phyloP scores from a whole-genome alignment of 2,888 invertebrate species.

The Melinopterus prodromus region DNA sequence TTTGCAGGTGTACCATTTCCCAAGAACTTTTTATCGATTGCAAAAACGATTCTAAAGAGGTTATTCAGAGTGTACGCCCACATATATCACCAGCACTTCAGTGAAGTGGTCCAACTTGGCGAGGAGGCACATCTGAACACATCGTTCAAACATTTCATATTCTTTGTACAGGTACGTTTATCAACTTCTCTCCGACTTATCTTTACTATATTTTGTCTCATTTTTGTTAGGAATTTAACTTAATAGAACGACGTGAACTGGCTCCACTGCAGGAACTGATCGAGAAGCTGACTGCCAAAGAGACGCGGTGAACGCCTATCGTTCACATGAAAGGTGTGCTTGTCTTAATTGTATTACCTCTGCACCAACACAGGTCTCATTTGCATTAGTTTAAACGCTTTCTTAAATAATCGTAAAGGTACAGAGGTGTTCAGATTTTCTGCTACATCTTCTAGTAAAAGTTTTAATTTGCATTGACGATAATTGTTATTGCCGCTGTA shows the following conservation, averaged over 20 bases:
- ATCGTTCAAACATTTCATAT: constrained; percentile 99
- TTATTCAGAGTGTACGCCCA: constrained; percentile 99
- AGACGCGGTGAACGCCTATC: constrained; percentile 74
- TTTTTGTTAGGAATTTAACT: constrained; percentile 88
- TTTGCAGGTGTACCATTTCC: constrained; percentile 93
- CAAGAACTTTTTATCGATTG: constrained; percentile 95
- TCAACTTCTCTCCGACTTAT: constrained; percentile 11
- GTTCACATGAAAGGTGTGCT: not conserved
- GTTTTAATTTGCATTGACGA: constrained; percentile 11
- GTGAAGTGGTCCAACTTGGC: constrained; percentile 95
- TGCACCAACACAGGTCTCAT: constrained; percentile 29
- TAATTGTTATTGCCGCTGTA: not conserved
- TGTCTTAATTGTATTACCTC: constrained; percentile 31
- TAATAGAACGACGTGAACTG: constrained; percentile 95
- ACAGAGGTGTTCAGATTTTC: constrained; percentile 30
- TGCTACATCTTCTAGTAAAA: constrained; percentile 22
- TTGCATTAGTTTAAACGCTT: constrained; percentile 29
- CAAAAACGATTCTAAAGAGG: constrained; percentile 97
- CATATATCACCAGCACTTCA: constrained; percentile 99
- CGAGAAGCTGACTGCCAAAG: constrained; percentile 92
- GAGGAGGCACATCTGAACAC: constrained; percentile 99
- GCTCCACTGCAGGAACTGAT: constrained; percentile 98
- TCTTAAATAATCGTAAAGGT: constrained; percentile 18
- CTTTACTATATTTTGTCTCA: not conserved
- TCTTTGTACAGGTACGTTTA: constrained; percentile 83